phyloP scores from a whole-genome alignment of 2,888 invertebrate species.

The Heliconius cydno region DNA sequence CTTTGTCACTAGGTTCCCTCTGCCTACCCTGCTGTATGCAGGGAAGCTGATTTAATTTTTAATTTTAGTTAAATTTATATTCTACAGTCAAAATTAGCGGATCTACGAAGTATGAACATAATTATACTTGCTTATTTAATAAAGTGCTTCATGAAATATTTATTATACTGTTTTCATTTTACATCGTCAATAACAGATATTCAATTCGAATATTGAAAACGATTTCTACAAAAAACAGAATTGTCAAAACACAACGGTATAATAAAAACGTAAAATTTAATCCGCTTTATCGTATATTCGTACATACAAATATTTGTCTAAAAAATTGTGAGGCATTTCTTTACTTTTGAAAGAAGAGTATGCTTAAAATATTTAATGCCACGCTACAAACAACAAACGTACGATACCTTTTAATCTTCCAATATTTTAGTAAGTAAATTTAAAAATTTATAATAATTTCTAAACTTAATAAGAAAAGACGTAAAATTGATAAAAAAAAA shows the following conservation, averaged over 20 bases:
- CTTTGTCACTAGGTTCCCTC: no score
- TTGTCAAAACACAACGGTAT: not conserved
- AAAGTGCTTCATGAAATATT: conserved; percentile 1
- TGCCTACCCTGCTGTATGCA: no score
- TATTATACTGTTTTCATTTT: not conserved
- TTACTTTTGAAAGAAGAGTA: not conserved
- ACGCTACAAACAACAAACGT: not conserved
- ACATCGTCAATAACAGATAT: not conserved
- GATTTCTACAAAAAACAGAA: not conserved
- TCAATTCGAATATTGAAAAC: conserved; percentile 17
- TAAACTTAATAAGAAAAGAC: no score
- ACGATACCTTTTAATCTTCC: no score
- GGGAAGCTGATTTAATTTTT: not conserved
- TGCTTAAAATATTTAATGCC: not conserved
- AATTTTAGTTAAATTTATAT: not conserved
- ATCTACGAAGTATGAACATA: not conserved
- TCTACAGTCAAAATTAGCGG: not conserved
- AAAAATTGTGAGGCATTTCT: not conserved
- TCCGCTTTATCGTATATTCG: not conserved
- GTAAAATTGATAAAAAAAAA: no score
- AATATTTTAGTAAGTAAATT: no score
- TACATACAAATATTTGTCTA: not conserved
- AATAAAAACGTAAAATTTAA: conserved; percentile 10
- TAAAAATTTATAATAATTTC: no score
- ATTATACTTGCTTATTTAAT: not conserved